phyloP scores from a whole-genome alignment of 2,888 invertebrate genomes.

The Scaptomyza cyrtandrae region DNA sequence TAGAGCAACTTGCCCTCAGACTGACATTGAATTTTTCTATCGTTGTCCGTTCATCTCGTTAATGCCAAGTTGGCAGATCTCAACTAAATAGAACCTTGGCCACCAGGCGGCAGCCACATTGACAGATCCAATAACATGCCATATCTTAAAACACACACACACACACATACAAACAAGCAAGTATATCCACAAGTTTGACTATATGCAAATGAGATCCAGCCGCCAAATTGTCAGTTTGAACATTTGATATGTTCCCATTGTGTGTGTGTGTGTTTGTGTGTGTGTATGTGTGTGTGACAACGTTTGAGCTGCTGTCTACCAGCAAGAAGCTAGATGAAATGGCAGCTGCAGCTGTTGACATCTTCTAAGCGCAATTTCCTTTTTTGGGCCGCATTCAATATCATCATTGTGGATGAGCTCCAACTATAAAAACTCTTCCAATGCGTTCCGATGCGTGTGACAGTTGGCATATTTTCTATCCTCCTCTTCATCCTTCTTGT shows the following conservation, averaged over 20 bases:
- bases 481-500: neutral
- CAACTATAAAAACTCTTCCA: conserved; percentile 9
- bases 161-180: neutral
- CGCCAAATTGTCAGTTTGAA: conserved; percentile 29
- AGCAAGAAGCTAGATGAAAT: neutral
- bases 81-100: conserved; percentile 31
- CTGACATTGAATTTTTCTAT: conserved; percentile 57
- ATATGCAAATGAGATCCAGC: conserved; percentile 51
- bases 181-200: conserved; percentile 3
- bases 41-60: conserved; percentile 56
- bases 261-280: neutral
- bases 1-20: conserved; percentile 13
- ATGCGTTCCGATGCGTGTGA: conserved; percentile 4
- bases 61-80: conserved; percentile 37
- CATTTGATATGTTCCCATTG: conserved; percentile 42
- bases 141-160: conserved; percentile 4
- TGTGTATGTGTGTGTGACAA: conserved; percentile 28
- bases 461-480: conserved; percentile 8
- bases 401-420: conserved; percentile 1
- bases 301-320: conserved; percentile 25
- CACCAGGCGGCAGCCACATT: conserved; percentile 38
- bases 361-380: conserved; percentile 41
- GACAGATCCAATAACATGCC: conserved; percentile 29
- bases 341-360: conserved; percentile 19
- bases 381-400: conserved; percentile 34